Base-by-base conservation (phyloP, 2,797 vertebrate genomes). In the Esox masquinongy region DNA sequence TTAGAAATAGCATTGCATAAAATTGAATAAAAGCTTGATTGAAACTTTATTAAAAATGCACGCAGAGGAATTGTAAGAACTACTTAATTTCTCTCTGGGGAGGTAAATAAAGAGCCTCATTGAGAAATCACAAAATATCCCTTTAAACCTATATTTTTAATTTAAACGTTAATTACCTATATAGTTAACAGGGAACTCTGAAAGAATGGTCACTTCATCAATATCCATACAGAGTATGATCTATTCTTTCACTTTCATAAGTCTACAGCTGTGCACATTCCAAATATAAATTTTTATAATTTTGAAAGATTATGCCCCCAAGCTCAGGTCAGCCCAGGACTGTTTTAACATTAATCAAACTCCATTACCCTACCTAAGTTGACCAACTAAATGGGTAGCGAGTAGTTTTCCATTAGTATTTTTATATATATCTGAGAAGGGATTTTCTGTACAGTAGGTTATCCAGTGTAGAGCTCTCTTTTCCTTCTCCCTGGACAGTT, bases 381-480 rank as follows among this genome's bases (percentile, higher is more conserved):
- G 24, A 26, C 24, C 64, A n/a, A 36, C 16, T 66, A 66, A 66
- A 34, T 66, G 17, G 43, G 29, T 7, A 67, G 51, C 61, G 43
- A 5, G 77, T 36, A 26, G 63, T 84, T 90, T 78, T 86, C 79
- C 84, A 94, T 94, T 92, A 93, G 88, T 91, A 91, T 91, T 89
- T 88, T 91, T 90, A 89, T 84, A 93, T 90, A 89, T 84, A 93
- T 90, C 78, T 76, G 82, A 86, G 93, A 93, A 26, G 93, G 91
- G 91, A 93, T 92, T 89, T 92, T 87, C 94, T 92, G 94, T 83
- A 88, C 83, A 85, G 85, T 61, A 79, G 90, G 92, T 84, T 74
- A 90, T 93, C 93, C 94, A 94, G 93, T 95, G 91, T 88, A 94
- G 88, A 89, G 29, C 86, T 88, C 85, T 82, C 85, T 84, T 75